A percentile compares a stretch with the other conserved stretches of the same genome.
These are phyloP conservation scores for Acipenser ruthenus DNA, from an alignment of 2,797 vertebrate genomes.

Conservation along the genomic window DNA sequence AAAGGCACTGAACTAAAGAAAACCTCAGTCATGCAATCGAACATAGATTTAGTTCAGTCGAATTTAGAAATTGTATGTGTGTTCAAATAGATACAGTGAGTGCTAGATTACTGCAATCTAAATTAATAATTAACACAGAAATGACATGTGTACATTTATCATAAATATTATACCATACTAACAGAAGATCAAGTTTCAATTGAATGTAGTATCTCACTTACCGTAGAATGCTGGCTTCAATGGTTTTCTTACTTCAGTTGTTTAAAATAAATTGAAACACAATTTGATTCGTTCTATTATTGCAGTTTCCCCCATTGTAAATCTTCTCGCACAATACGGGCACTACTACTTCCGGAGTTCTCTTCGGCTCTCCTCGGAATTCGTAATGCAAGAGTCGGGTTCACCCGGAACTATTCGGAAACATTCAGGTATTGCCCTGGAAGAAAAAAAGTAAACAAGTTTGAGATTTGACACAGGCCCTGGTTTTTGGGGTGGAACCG, in stretches of 20 bases:
- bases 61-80: not conserved
- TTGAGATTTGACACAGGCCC: not conserved
- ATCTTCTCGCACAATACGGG: not conserved
- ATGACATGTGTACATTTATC: not conserved
- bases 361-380: conserved; percentile 2
- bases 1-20: not conserved
- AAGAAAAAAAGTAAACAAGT: not conserved
- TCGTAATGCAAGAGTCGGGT: not conserved
- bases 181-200: not conserved
- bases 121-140: not conserved
- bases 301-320: not conserved
- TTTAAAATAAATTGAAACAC: not conserved
- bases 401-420: not conserved
- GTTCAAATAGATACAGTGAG: not conserved
- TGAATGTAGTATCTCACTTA: not conserved
- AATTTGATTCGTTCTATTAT: conserved; percentile 2
- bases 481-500: not conserved
- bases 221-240: not conserved
- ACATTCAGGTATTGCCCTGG: not conserved
- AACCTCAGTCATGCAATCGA: not conserved
- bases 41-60: not conserved
- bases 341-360: conserved; percentile 4
- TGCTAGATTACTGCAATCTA: not conserved
- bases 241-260: not conserved
- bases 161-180: no score